Percentiles rank a stretch among this genome's conserved stretches.
Conservation (phyloP, 2,797 vertebrate genomes). For the Pyrocephalus nanus region DNA sequence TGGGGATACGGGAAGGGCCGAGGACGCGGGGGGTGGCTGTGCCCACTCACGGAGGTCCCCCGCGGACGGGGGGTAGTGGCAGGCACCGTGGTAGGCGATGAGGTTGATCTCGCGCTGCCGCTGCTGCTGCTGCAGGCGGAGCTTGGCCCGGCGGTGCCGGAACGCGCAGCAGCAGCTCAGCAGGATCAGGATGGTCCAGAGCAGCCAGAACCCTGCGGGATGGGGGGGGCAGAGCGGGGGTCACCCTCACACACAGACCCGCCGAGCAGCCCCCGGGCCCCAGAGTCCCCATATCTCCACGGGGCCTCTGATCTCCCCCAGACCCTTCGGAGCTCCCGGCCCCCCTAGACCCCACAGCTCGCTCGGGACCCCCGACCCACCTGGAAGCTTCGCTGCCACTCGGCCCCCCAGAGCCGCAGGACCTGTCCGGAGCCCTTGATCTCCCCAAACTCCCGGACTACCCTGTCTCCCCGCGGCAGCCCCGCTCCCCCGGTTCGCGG, state of each 20-base stretch:
- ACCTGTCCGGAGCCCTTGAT: background rate
- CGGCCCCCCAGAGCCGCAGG: no score
- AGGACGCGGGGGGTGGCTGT: no score
- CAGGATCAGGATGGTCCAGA: conserved; percentile 91
- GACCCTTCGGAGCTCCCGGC: background rate
- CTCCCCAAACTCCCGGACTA: no score
- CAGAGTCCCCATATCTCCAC: background rate
- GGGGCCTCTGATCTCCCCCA: no score
- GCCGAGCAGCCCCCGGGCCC: background rate
- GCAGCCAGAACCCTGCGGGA: conserved; percentile 91
- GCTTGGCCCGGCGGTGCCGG: conserved; percentile 90
- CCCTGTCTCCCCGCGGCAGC: no score
- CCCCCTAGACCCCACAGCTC: no score
- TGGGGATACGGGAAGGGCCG: background rate
- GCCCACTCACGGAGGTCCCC: conserved; percentile 77
- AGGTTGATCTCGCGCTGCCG: conserved; percentile 94
- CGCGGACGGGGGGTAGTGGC: conserved; percentile 84
- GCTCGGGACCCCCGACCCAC: no score
- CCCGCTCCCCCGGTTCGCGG: no score
- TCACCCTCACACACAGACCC: background rate
- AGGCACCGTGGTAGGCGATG: conserved; percentile 91
- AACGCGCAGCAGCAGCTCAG: conserved; percentile 94
- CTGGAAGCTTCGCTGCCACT: background rate
- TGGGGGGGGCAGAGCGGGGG: background rate
- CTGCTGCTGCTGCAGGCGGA: conserved; percentile 92